Conservation (phyloP, 2,888 invertebrate species). For the Chironomus riparius region DNA sequence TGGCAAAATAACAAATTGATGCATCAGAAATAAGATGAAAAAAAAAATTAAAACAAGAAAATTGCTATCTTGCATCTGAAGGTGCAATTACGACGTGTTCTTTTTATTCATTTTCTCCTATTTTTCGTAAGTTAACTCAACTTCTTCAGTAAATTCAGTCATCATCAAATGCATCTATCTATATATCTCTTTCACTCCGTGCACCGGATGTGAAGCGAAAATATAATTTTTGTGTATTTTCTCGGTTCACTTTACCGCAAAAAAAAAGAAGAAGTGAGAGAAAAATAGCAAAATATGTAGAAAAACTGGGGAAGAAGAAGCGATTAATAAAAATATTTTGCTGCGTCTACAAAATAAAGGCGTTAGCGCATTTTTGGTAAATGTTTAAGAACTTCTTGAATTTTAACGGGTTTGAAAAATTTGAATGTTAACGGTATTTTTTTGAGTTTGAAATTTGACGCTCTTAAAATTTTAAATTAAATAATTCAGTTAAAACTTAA, state of each 20-base stretch:
- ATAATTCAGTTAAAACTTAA: no score
- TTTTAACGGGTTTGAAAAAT: no score
- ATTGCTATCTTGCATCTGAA: slow-evolving; percentile 12
- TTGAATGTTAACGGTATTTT: no score
- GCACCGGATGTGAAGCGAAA: slow-evolving; percentile 13
- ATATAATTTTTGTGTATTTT: background rate
- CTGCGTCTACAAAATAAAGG: no score
- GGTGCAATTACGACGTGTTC: background rate
- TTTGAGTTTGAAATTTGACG: no score
- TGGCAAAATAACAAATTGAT: background rate
- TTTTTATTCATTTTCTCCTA: background rate
- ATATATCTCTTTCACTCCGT: background rate
- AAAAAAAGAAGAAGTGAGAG: background rate
- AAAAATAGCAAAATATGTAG: background rate
- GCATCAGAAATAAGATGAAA: background rate
- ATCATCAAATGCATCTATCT: background rate
- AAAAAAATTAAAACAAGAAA: background rate
- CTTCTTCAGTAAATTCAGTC: background rate
- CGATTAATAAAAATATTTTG: background rate
- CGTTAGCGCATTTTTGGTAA: no score
- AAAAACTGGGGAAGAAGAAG: background rate
- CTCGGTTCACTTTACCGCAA: slow-evolving; percentile 19
- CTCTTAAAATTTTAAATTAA: no score
- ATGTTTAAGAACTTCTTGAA: no score
- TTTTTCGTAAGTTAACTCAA: no score